Evolutionary conservation across 2,113 vertebrate species (phyloP).

Genomic region (Noturus placidus): DNA sequence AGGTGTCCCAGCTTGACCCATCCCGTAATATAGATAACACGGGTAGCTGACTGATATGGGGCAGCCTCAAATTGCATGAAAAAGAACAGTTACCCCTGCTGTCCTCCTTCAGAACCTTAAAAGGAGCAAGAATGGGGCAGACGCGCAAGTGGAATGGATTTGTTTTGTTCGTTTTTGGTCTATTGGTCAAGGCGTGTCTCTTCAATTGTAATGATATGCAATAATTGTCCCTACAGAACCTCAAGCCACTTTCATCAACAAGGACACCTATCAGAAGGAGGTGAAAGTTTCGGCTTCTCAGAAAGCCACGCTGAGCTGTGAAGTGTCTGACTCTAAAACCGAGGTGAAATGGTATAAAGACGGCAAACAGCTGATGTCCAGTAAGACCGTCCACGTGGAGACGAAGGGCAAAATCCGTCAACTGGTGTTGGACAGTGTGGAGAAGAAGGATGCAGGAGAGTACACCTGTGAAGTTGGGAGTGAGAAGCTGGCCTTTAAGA

Average conservation of each 20-base stretch:
- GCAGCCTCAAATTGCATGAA: neutral
- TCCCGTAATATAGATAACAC: neutral
- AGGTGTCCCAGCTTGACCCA: neutral
- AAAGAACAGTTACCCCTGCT: neutral
- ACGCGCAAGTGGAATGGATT: neutral
- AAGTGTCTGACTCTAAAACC: slow-evolving; percentile 63
- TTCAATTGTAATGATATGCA: neutral
- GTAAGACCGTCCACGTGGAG: slow-evolving; percentile 63
- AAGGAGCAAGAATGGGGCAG: neutral
- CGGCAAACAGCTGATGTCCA: slow-evolving; percentile 63
- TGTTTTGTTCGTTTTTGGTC: neutral
- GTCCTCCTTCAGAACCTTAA: neutral
- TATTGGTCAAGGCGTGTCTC: neutral
- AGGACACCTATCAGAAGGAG: slow-evolving; percentile 66
- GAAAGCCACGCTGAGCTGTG: slow-evolving; percentile 66
- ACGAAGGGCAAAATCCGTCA: slow-evolving; percentile 57
- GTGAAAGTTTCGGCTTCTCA: slow-evolving; percentile 54
- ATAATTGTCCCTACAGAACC: neutral
- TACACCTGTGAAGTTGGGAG: slow-evolving; percentile 71
- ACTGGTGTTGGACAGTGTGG: slow-evolving; percentile 65
- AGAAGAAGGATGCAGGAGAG: slow-evolving; percentile 70
- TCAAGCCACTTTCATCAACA: slow-evolving; percentile 62
- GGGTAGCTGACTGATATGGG: neutral
- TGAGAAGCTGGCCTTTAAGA: slow-evolving; percentile 73
- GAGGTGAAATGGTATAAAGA: slow-evolving; percentile 76